These are phyloP conservation scores for Periphyllus acericola DNA, from an alignment of 2,888 invertebrate genomes.

Conservation along the genomic window DNA sequence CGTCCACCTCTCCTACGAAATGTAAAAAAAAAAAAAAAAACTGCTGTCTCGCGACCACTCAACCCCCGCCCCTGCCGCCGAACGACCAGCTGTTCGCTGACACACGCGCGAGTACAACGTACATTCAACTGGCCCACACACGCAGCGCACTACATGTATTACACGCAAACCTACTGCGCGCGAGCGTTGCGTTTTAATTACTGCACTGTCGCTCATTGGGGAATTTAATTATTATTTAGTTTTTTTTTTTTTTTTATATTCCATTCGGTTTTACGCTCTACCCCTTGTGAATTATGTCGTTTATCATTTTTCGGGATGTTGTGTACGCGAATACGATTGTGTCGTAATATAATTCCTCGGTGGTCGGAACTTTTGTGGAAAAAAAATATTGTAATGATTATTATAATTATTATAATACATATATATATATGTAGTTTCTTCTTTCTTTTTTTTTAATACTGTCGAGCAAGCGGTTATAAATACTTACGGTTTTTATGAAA, in stretches of 20 bases:
- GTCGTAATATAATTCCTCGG: neutral
- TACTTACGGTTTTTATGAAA: slow-evolving; percentile 9
- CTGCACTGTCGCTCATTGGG: slow-evolving; percentile 28
- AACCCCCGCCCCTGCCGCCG: neutral
- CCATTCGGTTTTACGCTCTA: neutral
- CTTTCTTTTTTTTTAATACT: neutral
- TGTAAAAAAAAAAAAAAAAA: too few species aligned
- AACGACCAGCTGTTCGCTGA: slow-evolving; percentile 9
- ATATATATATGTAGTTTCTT: neutral
- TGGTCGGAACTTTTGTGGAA: neutral
- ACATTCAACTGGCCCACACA: neutral
- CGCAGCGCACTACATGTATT: neutral
- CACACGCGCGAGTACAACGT: neutral
- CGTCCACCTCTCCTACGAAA: too few species aligned
- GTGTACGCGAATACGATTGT: slow-evolving; percentile 6
- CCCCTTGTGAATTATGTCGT: neutral
- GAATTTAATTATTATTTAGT: slow-evolving; percentile 47
- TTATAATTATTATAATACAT: slow-evolving; percentile 22
- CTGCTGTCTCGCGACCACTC: neutral
- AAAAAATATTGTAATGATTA: slow-evolving; percentile 5
- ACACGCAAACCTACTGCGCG: neutral
- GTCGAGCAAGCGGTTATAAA: neutral
- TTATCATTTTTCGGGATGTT: slow-evolving; percentile 22
- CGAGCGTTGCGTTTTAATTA: slow-evolving; percentile 12
- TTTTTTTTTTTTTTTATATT: neutral